These are phyloP conservation scores for Passer montanus DNA, from an alignment of 2,113 vertebrate genomes.

Conservation along the genomic window DNA sequence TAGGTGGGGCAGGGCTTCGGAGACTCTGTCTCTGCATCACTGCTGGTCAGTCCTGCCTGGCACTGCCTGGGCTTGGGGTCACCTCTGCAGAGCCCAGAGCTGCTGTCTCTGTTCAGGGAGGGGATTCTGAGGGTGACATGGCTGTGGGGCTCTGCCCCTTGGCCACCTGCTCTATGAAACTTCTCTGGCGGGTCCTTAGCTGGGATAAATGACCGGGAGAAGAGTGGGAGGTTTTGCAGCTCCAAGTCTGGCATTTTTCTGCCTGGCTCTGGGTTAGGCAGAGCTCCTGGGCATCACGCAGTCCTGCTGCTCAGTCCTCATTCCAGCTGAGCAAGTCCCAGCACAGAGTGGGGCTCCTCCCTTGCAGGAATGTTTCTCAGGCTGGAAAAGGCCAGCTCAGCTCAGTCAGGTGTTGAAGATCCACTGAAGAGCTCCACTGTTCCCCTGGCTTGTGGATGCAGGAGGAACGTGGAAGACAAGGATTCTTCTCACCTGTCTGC, in stretches of 20 bases:
- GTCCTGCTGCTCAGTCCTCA: neutral
- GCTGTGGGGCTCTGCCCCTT: neutral
- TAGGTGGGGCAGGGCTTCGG: neutral
- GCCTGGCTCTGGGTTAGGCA: neutral
- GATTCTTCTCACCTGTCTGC: neutral
- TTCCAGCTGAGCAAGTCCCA: neutral
- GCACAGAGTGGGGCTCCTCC: neutral
- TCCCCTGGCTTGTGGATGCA: neutral
- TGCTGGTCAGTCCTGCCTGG: neutral
- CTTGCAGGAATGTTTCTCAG: neutral
- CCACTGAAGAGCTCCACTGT: neutral
- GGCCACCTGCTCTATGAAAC: neutral
- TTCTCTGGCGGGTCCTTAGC: neutral
- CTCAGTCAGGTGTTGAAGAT: neutral
- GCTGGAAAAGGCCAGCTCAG: neutral
- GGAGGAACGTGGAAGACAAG: neutral
- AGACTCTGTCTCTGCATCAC: neutral
- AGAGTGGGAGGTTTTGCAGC: neutral
- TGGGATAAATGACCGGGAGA: neutral
- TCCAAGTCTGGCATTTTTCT: neutral
- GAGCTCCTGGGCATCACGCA: neutral
- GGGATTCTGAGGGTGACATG: neutral
- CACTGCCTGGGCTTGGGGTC: neutral
- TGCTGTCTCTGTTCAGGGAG: neutral
- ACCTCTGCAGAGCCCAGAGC: neutral